A percentile compares a stretch with the other conserved stretches of the same genome.
These are phyloP conservation scores for Eulacestoma nigropectus DNA, from an alignment of 2,113 vertebrate species.

Conservation along the genomic window DNA sequence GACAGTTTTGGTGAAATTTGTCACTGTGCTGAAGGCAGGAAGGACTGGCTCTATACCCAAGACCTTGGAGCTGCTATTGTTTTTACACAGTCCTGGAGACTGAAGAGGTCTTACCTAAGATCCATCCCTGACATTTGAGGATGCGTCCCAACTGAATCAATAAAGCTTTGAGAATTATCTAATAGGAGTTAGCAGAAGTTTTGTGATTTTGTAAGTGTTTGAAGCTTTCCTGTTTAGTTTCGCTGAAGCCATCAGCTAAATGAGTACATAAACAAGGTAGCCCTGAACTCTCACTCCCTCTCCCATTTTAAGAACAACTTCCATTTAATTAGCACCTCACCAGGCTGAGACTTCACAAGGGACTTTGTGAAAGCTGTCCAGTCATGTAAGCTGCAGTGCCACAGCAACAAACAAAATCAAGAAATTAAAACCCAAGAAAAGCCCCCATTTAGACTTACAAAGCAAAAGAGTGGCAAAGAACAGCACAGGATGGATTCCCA, in stretches of 20 bases:
- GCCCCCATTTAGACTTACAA: not conserved
- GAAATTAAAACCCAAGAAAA: not conserved
- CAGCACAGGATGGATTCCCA: not conserved
- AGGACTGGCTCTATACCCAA: not conserved
- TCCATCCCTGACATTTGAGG: not conserved
- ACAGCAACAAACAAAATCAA: conserved; percentile 33
- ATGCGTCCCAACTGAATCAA: not conserved
- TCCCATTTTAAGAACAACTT: not conserved
- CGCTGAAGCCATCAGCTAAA: not conserved
- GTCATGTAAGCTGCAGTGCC: not conserved
- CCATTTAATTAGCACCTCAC: conserved; percentile 38
- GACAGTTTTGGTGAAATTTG: not conserved
- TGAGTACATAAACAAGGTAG: not conserved
- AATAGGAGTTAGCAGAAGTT: not conserved
- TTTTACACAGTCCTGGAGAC: not conserved
- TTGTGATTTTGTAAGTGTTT: not conserved
- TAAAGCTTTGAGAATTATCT: not conserved
- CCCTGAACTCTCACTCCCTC: conserved; percentile 19
- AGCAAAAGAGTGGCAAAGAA: not conserved
- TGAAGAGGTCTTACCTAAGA: not conserved
- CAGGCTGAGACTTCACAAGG: conserved; percentile 19
- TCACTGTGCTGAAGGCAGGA: not conserved
- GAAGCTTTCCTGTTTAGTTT: not conserved
- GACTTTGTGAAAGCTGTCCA: not conserved
- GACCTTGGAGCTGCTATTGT: not conserved